Evolutionary conservation across 2,113 vertebrate genomes (phyloP).

Genomic region (Emydocephalus ijimae): DNA sequence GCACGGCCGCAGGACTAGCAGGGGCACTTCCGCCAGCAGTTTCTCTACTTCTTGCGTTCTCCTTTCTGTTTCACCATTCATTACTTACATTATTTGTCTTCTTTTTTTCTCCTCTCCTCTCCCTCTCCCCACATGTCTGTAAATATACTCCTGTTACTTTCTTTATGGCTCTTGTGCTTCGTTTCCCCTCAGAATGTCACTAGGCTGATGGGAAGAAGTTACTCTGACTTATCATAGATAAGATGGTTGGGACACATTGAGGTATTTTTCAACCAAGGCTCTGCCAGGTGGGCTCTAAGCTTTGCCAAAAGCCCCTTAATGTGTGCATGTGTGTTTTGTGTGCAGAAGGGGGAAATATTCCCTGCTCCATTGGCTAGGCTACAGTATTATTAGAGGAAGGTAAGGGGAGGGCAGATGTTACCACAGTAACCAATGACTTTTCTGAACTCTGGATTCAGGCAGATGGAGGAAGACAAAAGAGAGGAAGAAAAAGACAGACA

Average conservation of each 20-base stretch:
- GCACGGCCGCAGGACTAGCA: constrained; percentile 20
- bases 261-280: not conserved
- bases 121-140: constrained; percentile 5
- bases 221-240: not conserved
- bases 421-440: constrained; percentile 69
- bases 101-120: not conserved
- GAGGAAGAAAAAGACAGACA: constrained; percentile 26
- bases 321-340: constrained; percentile 5
- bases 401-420: constrained; percentile 50
- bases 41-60: constrained; percentile 1
- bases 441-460: constrained; percentile 61
- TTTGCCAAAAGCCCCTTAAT: constrained; percentile 9
- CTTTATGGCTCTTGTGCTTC: not conserved
- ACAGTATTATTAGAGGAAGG: constrained; percentile 15
- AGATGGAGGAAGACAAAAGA: constrained; percentile 67
- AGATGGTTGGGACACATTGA: not conserved
- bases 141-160: not conserved
- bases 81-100: not conserved
- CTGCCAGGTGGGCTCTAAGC: constrained; percentile 15
- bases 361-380: constrained; percentile 30
- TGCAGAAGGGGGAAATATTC: constrained; percentile 8
- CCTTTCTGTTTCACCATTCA: constrained; percentile 1
- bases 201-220: not conserved
- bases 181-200: not conserved
- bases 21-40: constrained; percentile 17